These are phyloP conservation scores for Dryadula phaetusa DNA, from an alignment of 2,888 invertebrate species.

Conservation along the genomic window DNA sequence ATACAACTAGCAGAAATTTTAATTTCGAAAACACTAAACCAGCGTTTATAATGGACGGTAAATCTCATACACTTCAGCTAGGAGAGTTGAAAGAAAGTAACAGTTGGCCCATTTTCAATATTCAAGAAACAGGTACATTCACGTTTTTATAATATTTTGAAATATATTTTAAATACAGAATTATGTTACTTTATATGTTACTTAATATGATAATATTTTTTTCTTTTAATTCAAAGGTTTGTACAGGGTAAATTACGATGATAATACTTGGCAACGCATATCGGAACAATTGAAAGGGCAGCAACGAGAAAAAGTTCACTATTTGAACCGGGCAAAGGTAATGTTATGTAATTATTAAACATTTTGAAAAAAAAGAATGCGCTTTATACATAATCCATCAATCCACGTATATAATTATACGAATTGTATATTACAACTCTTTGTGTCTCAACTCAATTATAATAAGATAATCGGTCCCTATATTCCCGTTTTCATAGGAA, in stretches of 20 bases:
- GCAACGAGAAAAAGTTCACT: constrained; percentile 80
- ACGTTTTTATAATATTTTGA: neutral
- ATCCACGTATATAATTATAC: too few species aligned
- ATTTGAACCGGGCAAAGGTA: constrained; percentile 90
- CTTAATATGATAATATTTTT: neutral
- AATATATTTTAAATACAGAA: too few species aligned
- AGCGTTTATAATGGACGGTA: constrained; percentile 63
- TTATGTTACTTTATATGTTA: too few species aligned
- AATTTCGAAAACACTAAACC: constrained; percentile 68
- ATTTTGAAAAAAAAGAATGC: too few species aligned
- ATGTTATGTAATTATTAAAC: too few species aligned
- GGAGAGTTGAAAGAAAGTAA: constrained; percentile 57
- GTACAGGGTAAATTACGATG: constrained; percentile 88
- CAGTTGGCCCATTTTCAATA: constrained; percentile 85
- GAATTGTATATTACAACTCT: too few species aligned
- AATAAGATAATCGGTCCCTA: too few species aligned
- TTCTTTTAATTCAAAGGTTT: constrained; percentile 73
- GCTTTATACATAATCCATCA: too few species aligned
- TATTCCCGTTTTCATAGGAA: too few species aligned
- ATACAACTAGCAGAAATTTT: constrained; percentile 58
- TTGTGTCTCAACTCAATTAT: too few species aligned
- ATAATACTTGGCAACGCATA: constrained; percentile 79
- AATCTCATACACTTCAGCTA: constrained; percentile 54
- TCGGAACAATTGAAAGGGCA: constrained; percentile 69
- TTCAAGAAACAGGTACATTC: constrained; percentile 83